Percentiles rank a stretch among this genome's conserved stretches.
Evolutionary conservation across 2,888 invertebrate species (phyloP).

Genomic region (Orthosia incerta): DNA sequence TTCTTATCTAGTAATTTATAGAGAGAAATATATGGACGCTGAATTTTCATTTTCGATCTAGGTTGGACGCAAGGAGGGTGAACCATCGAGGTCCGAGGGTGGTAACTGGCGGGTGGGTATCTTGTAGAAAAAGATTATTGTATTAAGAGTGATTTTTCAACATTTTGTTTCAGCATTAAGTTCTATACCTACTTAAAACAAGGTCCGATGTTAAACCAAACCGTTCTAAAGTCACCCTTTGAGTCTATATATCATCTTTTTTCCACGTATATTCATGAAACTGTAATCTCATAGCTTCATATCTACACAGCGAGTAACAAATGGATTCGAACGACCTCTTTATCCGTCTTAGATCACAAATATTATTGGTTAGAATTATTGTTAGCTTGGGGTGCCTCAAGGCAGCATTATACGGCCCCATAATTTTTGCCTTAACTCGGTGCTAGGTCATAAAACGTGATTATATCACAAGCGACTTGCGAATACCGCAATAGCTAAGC

Average conservation of each 20-base stretch:
- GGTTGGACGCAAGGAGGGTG: conserved; percentile 87
- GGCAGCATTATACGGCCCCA: conserved; percentile 83
- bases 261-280: conserved; percentile 51
- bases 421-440: conserved; percentile 90
- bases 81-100: conserved; percentile 82
- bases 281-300: conserved; percentile 53
- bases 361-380: conserved; percentile 88
- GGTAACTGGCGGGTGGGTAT: conserved; percentile 90
- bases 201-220: neutral
- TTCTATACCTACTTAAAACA: neutral
- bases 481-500: conserved; percentile 85
- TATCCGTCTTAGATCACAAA: conserved; percentile 84
- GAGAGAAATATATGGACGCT: conserved; percentile 85
- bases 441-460: conserved; percentile 90
- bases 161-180: conserved; percentile 7
- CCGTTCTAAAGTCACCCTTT: conserved; percentile 26
- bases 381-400: conserved; percentile 86
- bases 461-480: conserved; percentile 88
- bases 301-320: conserved; percentile 72
- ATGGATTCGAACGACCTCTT: conserved; percentile 80
- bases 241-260: conserved; percentile 47
- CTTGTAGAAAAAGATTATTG: conserved; percentile 72
- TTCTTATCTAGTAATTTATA: conserved; percentile 80
- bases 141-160: conserved; percentile 3
- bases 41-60: conserved; percentile 91